Evolutionary conservation across 2,888 invertebrate genomes (phyloP).

Genomic region (Cosmopolites sordidus): DNA sequence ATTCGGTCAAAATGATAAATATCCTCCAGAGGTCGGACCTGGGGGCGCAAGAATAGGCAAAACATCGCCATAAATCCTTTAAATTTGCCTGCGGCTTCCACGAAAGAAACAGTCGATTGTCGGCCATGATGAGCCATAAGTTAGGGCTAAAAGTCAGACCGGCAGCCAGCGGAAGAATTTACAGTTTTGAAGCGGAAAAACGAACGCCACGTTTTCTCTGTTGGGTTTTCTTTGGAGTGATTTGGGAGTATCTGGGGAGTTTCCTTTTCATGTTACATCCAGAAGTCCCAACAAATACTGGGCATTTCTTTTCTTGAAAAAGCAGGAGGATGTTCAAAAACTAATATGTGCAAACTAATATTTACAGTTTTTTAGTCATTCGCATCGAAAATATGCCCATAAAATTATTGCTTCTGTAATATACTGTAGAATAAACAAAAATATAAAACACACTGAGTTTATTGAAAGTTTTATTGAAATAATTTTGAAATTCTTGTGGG

Average conservation of each 20-base stretch:
- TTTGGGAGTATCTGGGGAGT: not conserved
- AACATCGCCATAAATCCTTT: conserved; percentile 28
- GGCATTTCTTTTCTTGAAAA: too few relatives aligned
- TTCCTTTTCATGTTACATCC: not conserved
- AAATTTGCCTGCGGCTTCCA: conserved; percentile 27
- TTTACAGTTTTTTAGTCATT: too few relatives aligned
- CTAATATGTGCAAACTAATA: too few relatives aligned
- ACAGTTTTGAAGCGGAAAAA: conserved; percentile 1
- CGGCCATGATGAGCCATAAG: conserved; percentile 27
- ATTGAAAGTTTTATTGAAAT: too few relatives aligned
- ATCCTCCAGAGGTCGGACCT: conserved; percentile 19
- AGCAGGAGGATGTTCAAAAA: too few relatives aligned
- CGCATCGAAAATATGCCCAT: too few relatives aligned
- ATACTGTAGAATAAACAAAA: too few relatives aligned
- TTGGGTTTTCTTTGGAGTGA: not conserved
- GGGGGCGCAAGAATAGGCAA: conserved; percentile 25
- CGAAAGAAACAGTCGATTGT: conserved; percentile 26
- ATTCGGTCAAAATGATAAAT: conserved; percentile 26
- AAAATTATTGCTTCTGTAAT: too few relatives aligned
- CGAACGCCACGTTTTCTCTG: not conserved
- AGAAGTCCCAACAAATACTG: too few relatives aligned
- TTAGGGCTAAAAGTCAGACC: conserved; percentile 27
- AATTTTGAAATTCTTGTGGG: too few relatives aligned
- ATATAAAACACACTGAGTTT: too few relatives aligned
- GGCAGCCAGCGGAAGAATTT: not conserved